These are phyloP conservation scores for Caenorhabditis macrosperma DNA, from an alignment of 2,888 invertebrate species.

Conservation along the genomic window DNA sequence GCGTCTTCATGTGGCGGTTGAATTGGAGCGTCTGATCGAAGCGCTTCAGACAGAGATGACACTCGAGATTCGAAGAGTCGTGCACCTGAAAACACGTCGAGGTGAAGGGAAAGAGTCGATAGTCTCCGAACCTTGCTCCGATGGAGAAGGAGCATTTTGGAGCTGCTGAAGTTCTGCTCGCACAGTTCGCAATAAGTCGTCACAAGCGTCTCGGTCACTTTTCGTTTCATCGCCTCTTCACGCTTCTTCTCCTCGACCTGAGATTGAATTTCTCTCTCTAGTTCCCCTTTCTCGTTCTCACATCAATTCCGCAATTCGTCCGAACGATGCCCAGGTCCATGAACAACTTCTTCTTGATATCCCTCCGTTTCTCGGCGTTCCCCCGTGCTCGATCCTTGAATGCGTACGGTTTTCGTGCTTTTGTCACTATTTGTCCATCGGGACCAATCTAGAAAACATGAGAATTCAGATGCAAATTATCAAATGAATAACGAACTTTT, in stretches of 20 bases:
- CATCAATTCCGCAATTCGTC: conserved; percentile 56
- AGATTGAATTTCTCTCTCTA: not conserved
- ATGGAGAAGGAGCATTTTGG: conserved; percentile 56
- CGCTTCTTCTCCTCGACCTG: conserved; percentile 45
- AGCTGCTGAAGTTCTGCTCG: conserved; percentile 54
- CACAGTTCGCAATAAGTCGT: conserved; percentile 54
- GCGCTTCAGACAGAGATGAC: conserved; percentile 48
- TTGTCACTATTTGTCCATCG: not conserved
- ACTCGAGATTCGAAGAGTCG: conserved; percentile 45
- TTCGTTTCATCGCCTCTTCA: conserved; percentile 53
- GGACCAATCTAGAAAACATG: not conserved
- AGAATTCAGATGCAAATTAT: not conserved
- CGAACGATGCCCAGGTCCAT: conserved; percentile 55
- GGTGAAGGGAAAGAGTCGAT: not conserved
- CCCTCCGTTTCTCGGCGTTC: conserved; percentile 25
- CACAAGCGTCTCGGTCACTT: conserved; percentile 53
- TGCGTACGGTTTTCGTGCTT: conserved; percentile 23
- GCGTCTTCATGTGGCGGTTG: conserved; percentile 59
- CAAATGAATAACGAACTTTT: not conserved
- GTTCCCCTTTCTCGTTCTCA: conserved; percentile 1
- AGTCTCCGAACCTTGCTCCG: conserved; percentile 14
- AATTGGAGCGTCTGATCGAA: conserved; percentile 44
- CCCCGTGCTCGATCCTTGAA: conserved; percentile 29
- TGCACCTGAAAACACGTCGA: conserved; percentile 23
- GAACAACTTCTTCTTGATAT: conserved; percentile 57